phyloP scores from a whole-genome alignment of 2,113 vertebrate species.

The Aix galericulata region DNA sequence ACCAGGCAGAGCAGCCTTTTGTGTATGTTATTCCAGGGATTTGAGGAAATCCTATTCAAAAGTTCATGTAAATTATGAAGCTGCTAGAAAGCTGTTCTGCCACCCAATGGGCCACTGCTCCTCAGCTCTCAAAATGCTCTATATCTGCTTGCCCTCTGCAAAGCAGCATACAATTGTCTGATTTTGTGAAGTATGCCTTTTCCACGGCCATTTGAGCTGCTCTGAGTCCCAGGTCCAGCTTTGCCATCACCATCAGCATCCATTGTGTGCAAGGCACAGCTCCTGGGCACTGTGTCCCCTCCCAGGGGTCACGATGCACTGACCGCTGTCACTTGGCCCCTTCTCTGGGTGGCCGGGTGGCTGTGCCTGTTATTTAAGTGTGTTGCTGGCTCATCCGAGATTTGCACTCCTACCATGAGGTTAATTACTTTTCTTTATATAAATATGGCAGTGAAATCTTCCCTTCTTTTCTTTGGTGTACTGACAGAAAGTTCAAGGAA shows the following conservation, averaged over 20 bases:
- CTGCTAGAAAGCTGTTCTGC: constrained; percentile 26
- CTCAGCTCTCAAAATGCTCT: constrained; percentile 22
- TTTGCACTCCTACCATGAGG: background rate
- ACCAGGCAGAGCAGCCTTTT: background rate
- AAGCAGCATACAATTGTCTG: constrained; percentile 19
- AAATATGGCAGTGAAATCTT: background rate
- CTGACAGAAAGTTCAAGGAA: background rate
- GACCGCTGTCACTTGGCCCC: background rate
- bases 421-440: constrained; percentile 48
- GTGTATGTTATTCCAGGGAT: background rate
- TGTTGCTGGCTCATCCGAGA: constrained; percentile 1
- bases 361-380: background rate
- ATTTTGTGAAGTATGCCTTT: constrained; percentile 49
- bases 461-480: background rate
- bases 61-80: background rate
- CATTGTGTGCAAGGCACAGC: background rate
- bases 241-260: background rate
- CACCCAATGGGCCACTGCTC: background rate
- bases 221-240: background rate
- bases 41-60: background rate
- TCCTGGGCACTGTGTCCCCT: background rate
- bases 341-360: background rate
- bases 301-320: background rate
- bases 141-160: constrained; percentile 28
- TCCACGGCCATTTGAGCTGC: background rate